Conservation (phyloP, 2,113 vertebrate genomes). For the Heterotis niloticus region DNA sequence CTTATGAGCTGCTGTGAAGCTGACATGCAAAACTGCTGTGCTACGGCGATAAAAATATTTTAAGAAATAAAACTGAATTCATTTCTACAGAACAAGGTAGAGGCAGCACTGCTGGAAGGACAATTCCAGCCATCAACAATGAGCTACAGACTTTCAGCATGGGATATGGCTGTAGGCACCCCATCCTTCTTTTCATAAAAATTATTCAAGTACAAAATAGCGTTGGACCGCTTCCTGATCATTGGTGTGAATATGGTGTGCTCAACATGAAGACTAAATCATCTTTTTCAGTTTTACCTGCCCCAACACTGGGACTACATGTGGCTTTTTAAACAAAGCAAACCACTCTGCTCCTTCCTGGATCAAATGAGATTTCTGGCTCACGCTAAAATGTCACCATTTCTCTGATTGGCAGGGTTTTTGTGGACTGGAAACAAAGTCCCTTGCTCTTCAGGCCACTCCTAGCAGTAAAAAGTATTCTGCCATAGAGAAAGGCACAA, state of each 20-base stretch:
- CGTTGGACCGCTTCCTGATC: not conserved
- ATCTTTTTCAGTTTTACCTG: not conserved
- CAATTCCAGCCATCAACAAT: not conserved
- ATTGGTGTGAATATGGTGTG: not conserved
- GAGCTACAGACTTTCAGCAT: not conserved
- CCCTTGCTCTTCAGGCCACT: slow-evolving; percentile 5
- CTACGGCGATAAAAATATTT: too few species aligned
- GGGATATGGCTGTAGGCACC: slow-evolving; percentile 3
- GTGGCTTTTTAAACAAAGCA: slow-evolving; percentile 11
- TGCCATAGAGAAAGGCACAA: slow-evolving; percentile 8
- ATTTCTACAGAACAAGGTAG: not conserved
- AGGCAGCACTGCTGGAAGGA: not conserved
- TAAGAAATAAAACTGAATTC: too few species aligned
- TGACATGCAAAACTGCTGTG: not conserved
- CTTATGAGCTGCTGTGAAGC: not conserved
- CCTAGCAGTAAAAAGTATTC: slow-evolving; percentile 17
- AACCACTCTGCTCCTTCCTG: slow-evolving; percentile 1
- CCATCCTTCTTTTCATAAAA: slow-evolving; percentile 9
- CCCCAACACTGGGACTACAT: not conserved
- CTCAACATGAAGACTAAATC: not conserved
- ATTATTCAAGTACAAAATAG: slow-evolving; percentile 16
- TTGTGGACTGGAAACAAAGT: not conserved
- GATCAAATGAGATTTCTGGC: slow-evolving; percentile 16
- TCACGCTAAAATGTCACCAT: slow-evolving; percentile 1
- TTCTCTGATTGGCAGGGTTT: not conserved